These are phyloP conservation scores for Ondatra zibethicus DNA, from an alignment of 2,113 vertebrate genomes.

Conservation along the genomic window DNA sequence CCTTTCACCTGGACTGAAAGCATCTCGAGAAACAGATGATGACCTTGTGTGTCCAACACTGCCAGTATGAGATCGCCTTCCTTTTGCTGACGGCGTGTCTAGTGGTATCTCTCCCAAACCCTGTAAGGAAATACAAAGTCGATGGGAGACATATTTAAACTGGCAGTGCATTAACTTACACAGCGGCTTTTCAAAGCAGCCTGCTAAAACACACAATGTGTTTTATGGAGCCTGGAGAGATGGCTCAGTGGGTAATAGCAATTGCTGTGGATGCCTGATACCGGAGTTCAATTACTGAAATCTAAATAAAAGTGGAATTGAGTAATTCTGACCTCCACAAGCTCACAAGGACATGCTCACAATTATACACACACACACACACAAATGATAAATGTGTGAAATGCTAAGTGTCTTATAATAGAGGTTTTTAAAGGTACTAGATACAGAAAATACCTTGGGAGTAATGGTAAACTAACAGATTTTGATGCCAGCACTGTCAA, in stretches of 20 bases:
- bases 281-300: no score
- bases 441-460: neutral
- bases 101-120: slow-evolving; percentile 93
- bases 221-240: neutral
- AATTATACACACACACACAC: neutral
- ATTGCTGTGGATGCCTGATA: neutral
- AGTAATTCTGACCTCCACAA: neutral
- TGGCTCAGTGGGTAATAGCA: neutral
- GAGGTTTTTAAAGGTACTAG: neutral
- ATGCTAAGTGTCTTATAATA: slow-evolving; percentile 24
- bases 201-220: neutral
- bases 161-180: slow-evolving; percentile 42
- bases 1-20: slow-evolving; percentile 87
- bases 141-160: slow-evolving; percentile 15
- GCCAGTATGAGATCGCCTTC: slow-evolving; percentile 89
- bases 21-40: slow-evolving; percentile 91
- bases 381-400: neutral
- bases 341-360: neutral
- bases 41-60: slow-evolving; percentile 88
- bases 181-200: slow-evolving; percentile 38
- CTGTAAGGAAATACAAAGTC: slow-evolving; percentile 81
- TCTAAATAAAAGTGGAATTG: neutral
- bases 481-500: neutral
- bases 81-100: slow-evolving; percentile 92
- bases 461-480: slow-evolving; percentile 26